Conservation (phyloP, 1,140 invertebrate genomes). For the Halyomorpha halys region DNA sequence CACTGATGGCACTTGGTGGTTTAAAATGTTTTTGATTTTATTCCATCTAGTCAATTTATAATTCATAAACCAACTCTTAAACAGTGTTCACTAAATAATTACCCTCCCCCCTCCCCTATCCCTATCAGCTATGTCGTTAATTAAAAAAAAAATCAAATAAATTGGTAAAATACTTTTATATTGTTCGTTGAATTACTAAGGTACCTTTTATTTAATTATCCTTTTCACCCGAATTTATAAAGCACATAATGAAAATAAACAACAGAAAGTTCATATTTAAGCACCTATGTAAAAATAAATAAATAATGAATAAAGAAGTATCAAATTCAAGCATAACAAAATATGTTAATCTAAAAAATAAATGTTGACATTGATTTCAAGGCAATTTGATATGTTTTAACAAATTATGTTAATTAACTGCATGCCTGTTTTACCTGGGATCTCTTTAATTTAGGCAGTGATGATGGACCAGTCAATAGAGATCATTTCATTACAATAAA, state of each 20-base stretch:
- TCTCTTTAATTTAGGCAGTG: neutral
- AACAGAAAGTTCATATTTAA: neutral
- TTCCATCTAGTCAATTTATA: too few species aligned
- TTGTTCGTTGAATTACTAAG: too few species aligned
- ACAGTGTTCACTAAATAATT: too few species aligned
- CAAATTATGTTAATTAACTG: neutral
- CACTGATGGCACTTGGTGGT: too few species aligned
- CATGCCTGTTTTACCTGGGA: neutral
- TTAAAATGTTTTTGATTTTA: too few species aligned
- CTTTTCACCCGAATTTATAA: neutral
- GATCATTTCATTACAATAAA: slow-evolving; percentile 15
- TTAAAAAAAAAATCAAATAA: too few species aligned
- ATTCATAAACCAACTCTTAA: too few species aligned
- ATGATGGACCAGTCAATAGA: slow-evolving; percentile 14
- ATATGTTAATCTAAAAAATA: neutral
- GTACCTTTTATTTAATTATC: neutral
- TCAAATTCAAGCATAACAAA: neutral
- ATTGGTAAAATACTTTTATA: too few species aligned
- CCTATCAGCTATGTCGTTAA: too few species aligned
- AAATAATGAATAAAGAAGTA: neutral
- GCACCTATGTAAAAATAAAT: neutral
- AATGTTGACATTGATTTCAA: neutral
- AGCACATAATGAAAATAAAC: neutral
- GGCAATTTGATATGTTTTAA: slow-evolving; percentile 8
- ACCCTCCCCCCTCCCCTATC: too few species aligned